These are phyloP conservation scores for Mamestra brassicae DNA, from an alignment of 2,888 invertebrate species.

Conservation along the genomic window DNA sequence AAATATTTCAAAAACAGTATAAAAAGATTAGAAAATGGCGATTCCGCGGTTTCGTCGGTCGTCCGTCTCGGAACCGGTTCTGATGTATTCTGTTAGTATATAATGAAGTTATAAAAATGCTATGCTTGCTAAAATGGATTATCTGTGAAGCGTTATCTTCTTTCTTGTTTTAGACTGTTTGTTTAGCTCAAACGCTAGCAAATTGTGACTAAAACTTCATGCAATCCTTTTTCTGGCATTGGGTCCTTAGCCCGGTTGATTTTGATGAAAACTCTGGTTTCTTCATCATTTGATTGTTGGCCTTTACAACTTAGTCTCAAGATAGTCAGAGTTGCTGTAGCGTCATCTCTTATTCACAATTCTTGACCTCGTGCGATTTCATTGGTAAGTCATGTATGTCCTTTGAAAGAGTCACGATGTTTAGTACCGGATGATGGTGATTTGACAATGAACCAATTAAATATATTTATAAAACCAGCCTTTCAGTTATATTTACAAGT, in stretches of 20 bases:
- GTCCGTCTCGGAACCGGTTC: conserved; percentile 50
- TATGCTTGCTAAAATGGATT: conserved; percentile 36
- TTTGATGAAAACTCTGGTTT: background rate
- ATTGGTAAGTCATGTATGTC: background rate
- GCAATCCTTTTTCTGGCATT: background rate
- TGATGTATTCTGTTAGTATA: conserved; percentile 47
- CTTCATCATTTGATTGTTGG: background rate
- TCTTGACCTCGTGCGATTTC: background rate
- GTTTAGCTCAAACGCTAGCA: background rate
- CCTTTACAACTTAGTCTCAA: background rate
- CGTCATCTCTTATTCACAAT: background rate
- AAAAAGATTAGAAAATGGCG: conserved; percentile 55
- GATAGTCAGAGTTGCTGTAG: background rate
- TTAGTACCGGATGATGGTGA: too few species aligned
- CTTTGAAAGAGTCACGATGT: background rate
- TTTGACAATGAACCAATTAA: too few species aligned
- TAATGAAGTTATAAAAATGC: conserved; percentile 64
- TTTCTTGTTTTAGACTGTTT: conserved; percentile 19
- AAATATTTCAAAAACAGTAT: conserved; percentile 44
- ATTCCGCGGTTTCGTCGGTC: conserved; percentile 32
- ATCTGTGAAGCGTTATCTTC: conserved; percentile 34
- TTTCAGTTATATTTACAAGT: too few species aligned
- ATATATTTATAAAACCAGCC: too few species aligned
- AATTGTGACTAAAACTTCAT: background rate
- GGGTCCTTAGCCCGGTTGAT: background rate